Base-by-base conservation (phyloP, 2,888 invertebrate genomes). In the Phortica okadai region DNA sequence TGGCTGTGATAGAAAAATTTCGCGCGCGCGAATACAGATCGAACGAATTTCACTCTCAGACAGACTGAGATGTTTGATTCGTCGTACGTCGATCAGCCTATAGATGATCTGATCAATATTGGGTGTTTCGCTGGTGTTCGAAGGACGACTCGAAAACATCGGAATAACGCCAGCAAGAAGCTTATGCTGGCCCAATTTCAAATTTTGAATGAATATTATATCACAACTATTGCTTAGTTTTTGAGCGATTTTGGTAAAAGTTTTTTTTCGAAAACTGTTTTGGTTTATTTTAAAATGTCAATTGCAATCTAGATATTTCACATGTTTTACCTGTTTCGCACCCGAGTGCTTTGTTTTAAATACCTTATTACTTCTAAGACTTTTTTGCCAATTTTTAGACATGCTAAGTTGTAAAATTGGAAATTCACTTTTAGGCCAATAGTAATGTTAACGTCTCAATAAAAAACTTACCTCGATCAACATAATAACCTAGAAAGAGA, bases 401-500 rank as follows among this genome's bases (percentile, higher is more conserved):
- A 33, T 5, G 21, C 21, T 21, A 21, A 33, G 33, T 33, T 33
- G 33, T 33, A 33, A 33, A 21, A 21, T 33, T 33, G 33, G 33
- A 33, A 77, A 10, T 54, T 75, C 7, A 81, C 74, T 41, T 82
- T 82, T 79, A 62, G 0, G 80, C 76, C 50, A 82, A 41, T 6
- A 82, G 45, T 5, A 82, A 42, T 0, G 78, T 56, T 0, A 82
- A 58, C 1, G 82, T 82, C 70, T 82, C 83, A 59, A 82, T 74
- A 0, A 79, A 80, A 14, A 81, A 77, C 10, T 78, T 76, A 11
- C 82, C 82, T 7, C 83, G 80, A 64, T 82, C 83, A 41, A 82
- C 82, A 33, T 82, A 82, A 14, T 82, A 83, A 11, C 82, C 82
- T 2, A 82, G 59, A 62, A 82, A 81, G 0, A 82, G 73, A 72